Evolutionary conservation across 2,888 invertebrate species (phyloP), one percentile per base, ranked within the genome.

Genomic region (Stenurella melanura): DNA sequence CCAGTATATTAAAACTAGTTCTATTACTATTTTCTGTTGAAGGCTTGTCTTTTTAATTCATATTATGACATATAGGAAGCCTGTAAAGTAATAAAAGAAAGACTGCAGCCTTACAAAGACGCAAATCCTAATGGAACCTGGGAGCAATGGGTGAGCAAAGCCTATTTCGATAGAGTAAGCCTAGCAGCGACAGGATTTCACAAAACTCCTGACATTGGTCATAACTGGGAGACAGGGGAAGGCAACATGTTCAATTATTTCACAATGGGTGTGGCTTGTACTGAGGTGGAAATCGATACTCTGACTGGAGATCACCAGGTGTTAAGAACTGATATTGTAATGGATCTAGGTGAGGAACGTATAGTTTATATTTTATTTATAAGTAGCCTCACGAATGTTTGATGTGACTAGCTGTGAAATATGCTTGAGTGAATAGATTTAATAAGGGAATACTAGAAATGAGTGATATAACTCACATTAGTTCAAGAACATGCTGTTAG

Each of bases 231-330:
- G 61, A 94, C 92, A 0, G 95, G 95, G 85, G 90, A 91, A 61
- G 97, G 96, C 3, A 92, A 90, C 70, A 91, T 94, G 3, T 97
- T 95, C 86, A 94, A 94, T 86, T 98, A 98, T 87, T 97, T 92
- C 85, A 96, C 97, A 0, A 96, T 92, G 87, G 98, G 98, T 0
- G 96, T 93, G 0, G 96, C 96, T 7, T 95, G 95, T 82, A 93
- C 96, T 0, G 96, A 96, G 88, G 97, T 98, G 0, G 97, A 98
- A 92, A 94, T 98, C 26, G 98, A 98, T 89, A 97, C 97, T 83
- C 91, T 98, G 0, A 98, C 97, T 26, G 98, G 98, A 9, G 98
- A 98, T 87, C 97, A 98, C 89, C 94, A 95, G 90, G 94, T 98
- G 0, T 89, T 97, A 50, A 92, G 95, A 85, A 95, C 96, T 0